phyloP scores from a whole-genome alignment of 2,113 vertebrate species.

The Callaeas wilsoni region DNA sequence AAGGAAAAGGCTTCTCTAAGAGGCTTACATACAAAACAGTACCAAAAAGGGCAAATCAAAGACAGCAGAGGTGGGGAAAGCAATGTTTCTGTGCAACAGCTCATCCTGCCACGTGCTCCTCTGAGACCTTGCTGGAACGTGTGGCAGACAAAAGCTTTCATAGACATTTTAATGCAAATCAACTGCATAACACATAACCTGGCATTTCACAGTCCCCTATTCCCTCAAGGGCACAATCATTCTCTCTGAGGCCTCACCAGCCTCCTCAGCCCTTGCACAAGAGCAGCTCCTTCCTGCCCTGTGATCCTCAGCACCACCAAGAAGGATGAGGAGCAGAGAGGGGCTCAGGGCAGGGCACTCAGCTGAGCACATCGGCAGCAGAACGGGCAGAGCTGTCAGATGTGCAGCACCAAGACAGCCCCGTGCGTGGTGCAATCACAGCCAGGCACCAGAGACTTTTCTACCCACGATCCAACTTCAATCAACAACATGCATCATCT shows the following conservation, averaged over 20 bases:
- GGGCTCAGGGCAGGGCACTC: not conserved
- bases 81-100: not conserved
- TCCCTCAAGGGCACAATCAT: not conserved
- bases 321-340: not conserved
- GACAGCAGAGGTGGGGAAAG: not conserved
- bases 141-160: not conserved
- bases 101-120: not conserved
- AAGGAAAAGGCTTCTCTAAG: not conserved
- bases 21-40: not conserved
- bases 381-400: not conserved
- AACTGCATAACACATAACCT: not conserved
- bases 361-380: not conserved
- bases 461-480: not conserved
- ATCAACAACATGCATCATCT: not conserved
- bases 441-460: not conserved
- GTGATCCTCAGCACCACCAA: not conserved
- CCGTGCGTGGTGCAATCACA: not conserved
- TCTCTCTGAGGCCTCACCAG: not conserved
- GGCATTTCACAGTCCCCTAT: not conserved
- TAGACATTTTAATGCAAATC: conserved; percentile 31
- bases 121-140: not conserved
- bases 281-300: not conserved
- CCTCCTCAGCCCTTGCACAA: not conserved
- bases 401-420: not conserved
- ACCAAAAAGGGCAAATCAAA: not conserved